Conservation (phyloP, 2,113 vertebrate genomes). For the Desmodus rotundus region DNA sequence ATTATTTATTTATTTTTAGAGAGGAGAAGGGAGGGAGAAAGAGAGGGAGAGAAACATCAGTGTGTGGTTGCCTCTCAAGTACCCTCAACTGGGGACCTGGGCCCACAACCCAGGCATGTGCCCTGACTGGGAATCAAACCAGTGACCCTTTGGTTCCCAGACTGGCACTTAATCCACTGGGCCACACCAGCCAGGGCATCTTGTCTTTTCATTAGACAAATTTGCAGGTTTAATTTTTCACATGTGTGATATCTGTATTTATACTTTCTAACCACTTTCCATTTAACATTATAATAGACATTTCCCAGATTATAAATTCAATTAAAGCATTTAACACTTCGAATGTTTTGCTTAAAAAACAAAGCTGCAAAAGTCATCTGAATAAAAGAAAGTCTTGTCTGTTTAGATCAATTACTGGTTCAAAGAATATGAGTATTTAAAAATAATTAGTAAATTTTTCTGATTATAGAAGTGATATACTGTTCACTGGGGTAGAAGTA, state of each 20-base stretch:
- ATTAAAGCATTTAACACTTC: background rate
- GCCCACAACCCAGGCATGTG: no score
- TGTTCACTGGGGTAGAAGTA: background rate
- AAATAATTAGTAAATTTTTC: background rate
- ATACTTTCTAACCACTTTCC: background rate
- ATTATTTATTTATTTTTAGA: no score
- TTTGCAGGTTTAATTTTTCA: background rate
- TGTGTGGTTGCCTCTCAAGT: no score
- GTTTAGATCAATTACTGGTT: background rate
- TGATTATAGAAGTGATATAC: background rate
- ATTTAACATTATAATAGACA: background rate
- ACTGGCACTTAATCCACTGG: no score
- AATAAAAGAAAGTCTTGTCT: background rate
- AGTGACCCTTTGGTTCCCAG: no score
- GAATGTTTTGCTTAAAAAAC: background rate
- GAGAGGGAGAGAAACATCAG: no score
- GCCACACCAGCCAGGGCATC: no score
- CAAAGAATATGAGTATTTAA: background rate
- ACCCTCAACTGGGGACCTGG: no score
- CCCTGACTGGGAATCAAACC: no score
- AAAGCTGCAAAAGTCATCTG: background rate
- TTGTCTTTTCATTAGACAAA: background rate
- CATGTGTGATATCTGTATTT: background rate
- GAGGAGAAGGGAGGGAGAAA: no score
- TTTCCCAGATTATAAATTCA: background rate